Evolutionary conservation across 2,113 vertebrate species (phyloP).

Genomic region (Psittacula cyanocephala): DNA sequence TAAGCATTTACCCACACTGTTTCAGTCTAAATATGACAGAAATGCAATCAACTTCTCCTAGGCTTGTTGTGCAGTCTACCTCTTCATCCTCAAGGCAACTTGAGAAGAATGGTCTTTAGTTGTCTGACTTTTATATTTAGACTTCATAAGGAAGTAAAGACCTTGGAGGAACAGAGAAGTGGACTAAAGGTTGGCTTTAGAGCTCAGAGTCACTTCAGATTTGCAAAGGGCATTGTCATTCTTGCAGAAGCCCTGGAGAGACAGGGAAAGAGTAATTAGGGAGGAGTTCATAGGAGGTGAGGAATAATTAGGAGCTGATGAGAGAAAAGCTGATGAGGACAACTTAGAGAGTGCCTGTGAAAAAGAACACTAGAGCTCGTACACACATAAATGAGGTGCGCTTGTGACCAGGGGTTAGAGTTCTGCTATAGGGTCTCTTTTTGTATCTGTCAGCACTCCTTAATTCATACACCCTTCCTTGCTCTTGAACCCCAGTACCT

Average conservation of each 20-base stretch:
- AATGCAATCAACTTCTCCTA: neutral
- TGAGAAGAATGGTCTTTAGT: neutral
- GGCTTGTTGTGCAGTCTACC: neutral
- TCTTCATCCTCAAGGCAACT: neutral
- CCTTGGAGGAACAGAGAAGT: neutral
- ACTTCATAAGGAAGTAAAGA: neutral
- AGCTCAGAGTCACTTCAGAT: neutral
- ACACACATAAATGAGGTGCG: neutral
- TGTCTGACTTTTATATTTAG: slow-evolving; percentile 17
- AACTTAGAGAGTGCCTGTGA: neutral
- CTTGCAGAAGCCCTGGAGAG: slow-evolving; percentile 20
- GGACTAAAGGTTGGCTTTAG: slow-evolving; percentile 1
- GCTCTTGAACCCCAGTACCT: neutral
- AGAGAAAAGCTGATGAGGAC: slow-evolving; percentile 18
- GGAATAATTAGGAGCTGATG: slow-evolving; percentile 41
- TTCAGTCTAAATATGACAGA: neutral
- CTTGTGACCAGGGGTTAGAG: neutral
- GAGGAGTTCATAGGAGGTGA: slow-evolving; percentile 44
- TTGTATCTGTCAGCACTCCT: neutral
- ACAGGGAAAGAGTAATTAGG: slow-evolving; percentile 40
- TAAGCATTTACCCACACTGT: neutral
- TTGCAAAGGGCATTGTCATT: slow-evolving; percentile 45
- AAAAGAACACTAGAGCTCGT: slow-evolving; percentile 1
- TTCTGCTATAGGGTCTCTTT: neutral
- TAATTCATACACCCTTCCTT: neutral